Base-by-base conservation (phyloP, 2,888 invertebrate species). In the Sarcophaga caerulescens region DNA sequence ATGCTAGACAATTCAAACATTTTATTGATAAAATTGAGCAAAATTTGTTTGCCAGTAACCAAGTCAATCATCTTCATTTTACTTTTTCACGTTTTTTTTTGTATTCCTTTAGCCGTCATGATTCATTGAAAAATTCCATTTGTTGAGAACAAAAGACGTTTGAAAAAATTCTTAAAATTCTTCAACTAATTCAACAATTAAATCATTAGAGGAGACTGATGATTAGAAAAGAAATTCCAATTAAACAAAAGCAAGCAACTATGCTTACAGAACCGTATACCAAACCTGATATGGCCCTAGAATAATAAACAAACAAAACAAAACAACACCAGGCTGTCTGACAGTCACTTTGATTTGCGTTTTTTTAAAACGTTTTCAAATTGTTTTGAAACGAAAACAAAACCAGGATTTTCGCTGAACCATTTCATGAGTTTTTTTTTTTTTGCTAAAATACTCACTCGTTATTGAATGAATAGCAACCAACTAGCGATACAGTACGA, bases 401-500 rank as follows among this genome's bases (percentile, higher is more conserved):
- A 73, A 60, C 82, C 71, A 73, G 73, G 77, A 83, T 77, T 73
- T 83, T 73, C 77, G 73, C 77, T 83, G 77, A 77, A 82, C 73
- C 77, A 77, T 82, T 82, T 71, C 71, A 23, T 23, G 23, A 23
- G 23, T n/a, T n/a, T n/a, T n/a, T n/a, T 23, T 23, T 23, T 23
- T 1, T 23, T 25, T 4, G 25, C 25, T 3, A 6, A 25, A 25
- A 25, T 25, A 25, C 25, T 25, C 25, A 6, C 25, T 25, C 25
- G 6, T 25, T 25, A 25, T 25, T 25, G 25, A 35, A 10, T 35
- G 35, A 35, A 35, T 35, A 35, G 35, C 35, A 35, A 35, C 10
- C 35, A 10, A 35, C 1, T 35, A 35, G 35, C 35, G 0, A 35
- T 10, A 35, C 35, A 35, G 14, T 57, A 57, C 57, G 6, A 0